A percentile compares a stretch with the other conserved stretches of the same genome.
Conservation (phyloP, 2,888 invertebrate genomes). For the Isotomurus palustris region DNA sequence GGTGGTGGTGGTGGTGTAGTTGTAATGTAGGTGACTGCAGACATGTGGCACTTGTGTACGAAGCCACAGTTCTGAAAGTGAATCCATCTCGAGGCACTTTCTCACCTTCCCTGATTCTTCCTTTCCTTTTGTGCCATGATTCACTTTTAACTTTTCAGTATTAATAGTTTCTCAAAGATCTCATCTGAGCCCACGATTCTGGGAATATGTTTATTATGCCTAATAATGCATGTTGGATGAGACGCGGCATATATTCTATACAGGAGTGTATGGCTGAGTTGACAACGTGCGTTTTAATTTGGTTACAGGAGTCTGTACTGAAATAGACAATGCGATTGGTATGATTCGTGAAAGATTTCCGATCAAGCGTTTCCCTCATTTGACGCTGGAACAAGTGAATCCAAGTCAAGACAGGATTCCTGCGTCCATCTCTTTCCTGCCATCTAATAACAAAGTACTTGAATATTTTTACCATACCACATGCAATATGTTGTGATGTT, state of each 20-base stretch:
- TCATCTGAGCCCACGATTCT: no score
- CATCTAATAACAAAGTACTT: slow-evolving; percentile 56
- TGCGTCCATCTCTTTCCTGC: slow-evolving; percentile 54
- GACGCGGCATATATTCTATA: not conserved
- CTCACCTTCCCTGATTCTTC: no score
- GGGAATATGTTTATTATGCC: not conserved
- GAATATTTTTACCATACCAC: not conserved
- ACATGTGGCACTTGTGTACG: no score
- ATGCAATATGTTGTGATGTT: not conserved
- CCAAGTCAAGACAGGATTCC: slow-evolving; percentile 22
- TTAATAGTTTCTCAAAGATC: no score
- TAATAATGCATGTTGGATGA: not conserved
- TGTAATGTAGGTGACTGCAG: no score
- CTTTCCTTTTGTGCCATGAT: no score
- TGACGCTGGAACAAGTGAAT: slow-evolving; percentile 64
- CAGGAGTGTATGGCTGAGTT: not conserved
- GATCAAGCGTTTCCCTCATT: slow-evolving; percentile 68
- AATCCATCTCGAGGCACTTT: no score
- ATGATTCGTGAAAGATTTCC: slow-evolving; percentile 84
- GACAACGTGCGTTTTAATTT: not conserved
- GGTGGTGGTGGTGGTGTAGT: no score
- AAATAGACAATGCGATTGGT: slow-evolving; percentile 75
- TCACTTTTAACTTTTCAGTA: no score
- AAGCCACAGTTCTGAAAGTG: no score
- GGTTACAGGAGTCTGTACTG: slow-evolving; percentile 66